Evolutionary conservation across 2,113 vertebrate species (phyloP).

Genomic region (Cepphus grylle): DNA sequence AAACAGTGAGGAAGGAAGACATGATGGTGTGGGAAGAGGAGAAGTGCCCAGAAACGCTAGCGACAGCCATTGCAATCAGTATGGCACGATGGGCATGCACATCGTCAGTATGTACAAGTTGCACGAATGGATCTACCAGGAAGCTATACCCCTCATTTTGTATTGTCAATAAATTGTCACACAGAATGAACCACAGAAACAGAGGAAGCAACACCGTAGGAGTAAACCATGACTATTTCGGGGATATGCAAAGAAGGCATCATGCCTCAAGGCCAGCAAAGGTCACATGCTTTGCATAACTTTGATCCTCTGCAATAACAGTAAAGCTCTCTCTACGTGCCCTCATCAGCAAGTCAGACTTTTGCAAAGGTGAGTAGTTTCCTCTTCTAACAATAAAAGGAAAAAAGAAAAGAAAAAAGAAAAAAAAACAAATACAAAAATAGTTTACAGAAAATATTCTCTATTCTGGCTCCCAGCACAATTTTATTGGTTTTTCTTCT

Average conservation of each 20-base stretch:
- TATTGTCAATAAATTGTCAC: background rate
- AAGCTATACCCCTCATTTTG: background rate
- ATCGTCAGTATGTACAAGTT: background rate
- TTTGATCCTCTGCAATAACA: background rate
- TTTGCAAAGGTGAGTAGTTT: background rate
- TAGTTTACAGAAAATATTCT: background rate
- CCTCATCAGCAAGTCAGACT: background rate
- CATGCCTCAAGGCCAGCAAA: constrained; percentile 70
- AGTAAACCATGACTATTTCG: constrained; percentile 72
- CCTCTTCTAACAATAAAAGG: background rate
- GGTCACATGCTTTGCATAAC: constrained; percentile 37
- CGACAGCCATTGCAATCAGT: constrained; percentile 48
- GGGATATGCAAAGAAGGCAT: constrained; percentile 53
- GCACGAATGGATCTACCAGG: constrained; percentile 58
- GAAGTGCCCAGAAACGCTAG: background rate
- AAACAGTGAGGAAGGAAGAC: background rate
- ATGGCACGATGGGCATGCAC: constrained; percentile 64
- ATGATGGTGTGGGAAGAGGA: background rate
- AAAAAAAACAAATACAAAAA: background rate
- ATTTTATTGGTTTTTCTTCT: constrained; percentile 37
- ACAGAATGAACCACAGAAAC: constrained; percentile 50
- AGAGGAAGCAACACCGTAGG: constrained; percentile 28
- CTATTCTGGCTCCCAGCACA: constrained; percentile 3
- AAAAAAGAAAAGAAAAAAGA: background rate
- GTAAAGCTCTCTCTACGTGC: background rate